These are phyloP conservation scores for Chrysochloris asiatica DNA, from an alignment of 2,113 vertebrate species.

Conservation along the genomic window DNA sequence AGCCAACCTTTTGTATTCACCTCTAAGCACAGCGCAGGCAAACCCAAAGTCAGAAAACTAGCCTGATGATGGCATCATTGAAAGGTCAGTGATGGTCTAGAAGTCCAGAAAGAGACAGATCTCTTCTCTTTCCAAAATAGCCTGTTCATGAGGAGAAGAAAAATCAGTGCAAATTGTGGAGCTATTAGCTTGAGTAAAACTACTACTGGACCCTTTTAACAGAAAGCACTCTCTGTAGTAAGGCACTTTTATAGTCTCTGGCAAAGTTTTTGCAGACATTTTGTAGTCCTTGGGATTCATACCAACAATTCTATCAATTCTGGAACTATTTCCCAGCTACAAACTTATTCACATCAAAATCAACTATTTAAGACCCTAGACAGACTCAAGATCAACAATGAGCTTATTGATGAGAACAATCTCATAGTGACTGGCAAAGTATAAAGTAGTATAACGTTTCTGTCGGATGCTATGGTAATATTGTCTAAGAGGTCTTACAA, in stretches of 20 bases:
- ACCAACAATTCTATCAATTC: constrained; percentile 67
- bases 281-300: constrained; percentile 54
- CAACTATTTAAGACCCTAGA: constrained; percentile 13
- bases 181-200: constrained; percentile 53
- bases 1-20: constrained; percentile 38
- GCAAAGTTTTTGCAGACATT: constrained; percentile 64
- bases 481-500: neutral
- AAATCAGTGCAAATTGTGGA: constrained; percentile 57
- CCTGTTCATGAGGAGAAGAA: too few relatives aligned
- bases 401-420: neutral
- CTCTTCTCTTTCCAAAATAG: constrained; percentile 44
- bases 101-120: constrained; percentile 26
- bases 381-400: constrained; percentile 45
- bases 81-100: neutral
- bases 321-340: constrained; percentile 36
- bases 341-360: constrained; percentile 38
- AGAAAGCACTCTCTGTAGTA: constrained; percentile 68
- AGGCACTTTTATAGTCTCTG: constrained; percentile 65
- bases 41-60: constrained; percentile 32
- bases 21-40: constrained; percentile 11
- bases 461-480: neutral
- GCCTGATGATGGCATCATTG: neutral
- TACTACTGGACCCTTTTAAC: neutral
- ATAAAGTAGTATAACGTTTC: neutral
- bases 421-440: neutral